Evolutionary conservation across 1,140 invertebrate species (phyloP), one percentile per base, ranked within the genome.

Genomic region (Cydia amplana): DNA sequence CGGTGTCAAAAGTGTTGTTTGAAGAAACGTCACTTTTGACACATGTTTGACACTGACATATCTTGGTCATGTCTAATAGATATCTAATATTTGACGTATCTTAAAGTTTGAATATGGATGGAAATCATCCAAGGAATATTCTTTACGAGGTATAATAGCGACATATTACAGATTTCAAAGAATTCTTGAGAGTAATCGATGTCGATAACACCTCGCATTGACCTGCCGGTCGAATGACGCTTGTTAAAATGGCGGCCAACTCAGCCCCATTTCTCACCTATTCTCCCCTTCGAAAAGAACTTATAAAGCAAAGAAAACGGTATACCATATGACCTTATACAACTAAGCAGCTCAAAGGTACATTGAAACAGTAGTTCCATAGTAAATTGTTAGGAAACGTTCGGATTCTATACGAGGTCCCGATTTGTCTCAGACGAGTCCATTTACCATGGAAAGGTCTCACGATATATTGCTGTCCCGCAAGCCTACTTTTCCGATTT

Each of bases 361-460:
- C 20, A 23, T 36, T 36, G n/a, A 70, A 36, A 70, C 64, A 65
- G 12, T 65, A 65, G 64, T 65, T 65, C 16, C 64, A 20, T 70
- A 70, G 65, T 18, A 70, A 70, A 70, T 36, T 70, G 65, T 36
- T 76, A 55, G 70, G 75, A 64, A 75, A 46, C 55, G 64, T 76
- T 75, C 75, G 72, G 78, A 79, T 79, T 77, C 25, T 43, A 40
- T 46, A 74, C 70, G 72, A 79, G 77, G 74, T 79, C 72, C 6
- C 75, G 63, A 79, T 77, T 79, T 77, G 74, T 79, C 79, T 77
- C 72, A 51, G 40, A 75, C 67, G 55, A 64, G 72, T 80, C 76
- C 76, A 80, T 76, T 74, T 76, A 46, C 73, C 49, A 63, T 63
- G 51, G 32, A 77, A 79, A 79, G 78, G 76, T 79, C 76, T 55